phyloP scores from a whole-genome alignment of 2,113 vertebrate species.

The Panthera leo region DNA sequence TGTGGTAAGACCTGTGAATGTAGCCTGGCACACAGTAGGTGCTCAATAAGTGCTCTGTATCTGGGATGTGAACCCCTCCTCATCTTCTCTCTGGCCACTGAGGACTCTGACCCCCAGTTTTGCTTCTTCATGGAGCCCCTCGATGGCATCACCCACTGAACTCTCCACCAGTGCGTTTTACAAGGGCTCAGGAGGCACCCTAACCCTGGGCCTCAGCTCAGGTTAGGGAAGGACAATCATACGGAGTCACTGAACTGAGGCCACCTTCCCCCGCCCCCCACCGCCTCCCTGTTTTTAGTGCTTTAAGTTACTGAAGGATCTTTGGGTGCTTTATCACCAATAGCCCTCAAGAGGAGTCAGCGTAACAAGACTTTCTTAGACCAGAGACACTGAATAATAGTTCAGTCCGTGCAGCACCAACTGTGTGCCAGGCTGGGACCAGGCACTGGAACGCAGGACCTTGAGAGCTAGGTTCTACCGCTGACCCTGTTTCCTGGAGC shows the following conservation, averaged over 20 bases:
- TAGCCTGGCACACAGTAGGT: neutral
- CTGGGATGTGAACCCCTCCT: neutral
- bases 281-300: neutral
- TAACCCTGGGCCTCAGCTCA: neutral
- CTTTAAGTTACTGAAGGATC: neutral
- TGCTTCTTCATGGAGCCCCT: neutral
- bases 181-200: accelerated
- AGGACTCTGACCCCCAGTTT: neutral
- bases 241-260: neutral
- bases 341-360: neutral
- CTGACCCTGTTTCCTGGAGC: neutral
- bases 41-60: neutral
- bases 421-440: neutral
- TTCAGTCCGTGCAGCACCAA: neutral
- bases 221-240: neutral
- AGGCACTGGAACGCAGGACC: neutral
- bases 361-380: neutral
- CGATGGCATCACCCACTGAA: too few species aligned
- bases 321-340: neutral
- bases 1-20: neutral
- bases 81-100: neutral
- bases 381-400: neutral
- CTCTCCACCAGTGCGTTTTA: neutral
- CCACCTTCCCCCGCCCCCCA: neutral
- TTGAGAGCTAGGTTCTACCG: neutral